These are phyloP conservation scores for Hippocampus mohnikei DNA, from an alignment of 2,113 vertebrate species.

Conservation along the genomic window DNA sequence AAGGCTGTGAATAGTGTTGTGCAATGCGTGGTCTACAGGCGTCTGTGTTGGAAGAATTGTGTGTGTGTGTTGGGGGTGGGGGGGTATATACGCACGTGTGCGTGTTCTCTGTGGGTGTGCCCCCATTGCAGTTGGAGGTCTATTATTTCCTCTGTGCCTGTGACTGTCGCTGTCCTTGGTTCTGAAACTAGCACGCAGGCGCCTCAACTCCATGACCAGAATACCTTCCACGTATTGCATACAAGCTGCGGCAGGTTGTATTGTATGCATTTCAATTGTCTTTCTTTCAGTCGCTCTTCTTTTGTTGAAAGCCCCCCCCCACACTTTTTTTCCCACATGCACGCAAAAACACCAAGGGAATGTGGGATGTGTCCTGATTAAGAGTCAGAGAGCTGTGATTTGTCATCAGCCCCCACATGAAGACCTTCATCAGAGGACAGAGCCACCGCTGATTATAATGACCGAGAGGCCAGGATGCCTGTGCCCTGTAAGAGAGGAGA, in stretches of 20 bases:
- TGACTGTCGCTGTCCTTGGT: conserved; percentile 61
- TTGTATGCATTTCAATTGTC: conserved; percentile 3
- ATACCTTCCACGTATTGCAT: conserved; percentile 15
- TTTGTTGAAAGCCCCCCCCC: not conserved
- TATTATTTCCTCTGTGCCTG: conserved; percentile 9
- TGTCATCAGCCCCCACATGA: conserved; percentile 62
- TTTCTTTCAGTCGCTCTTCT: conserved; percentile 1
- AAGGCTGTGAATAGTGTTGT: conserved; percentile 19
- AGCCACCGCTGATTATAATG: conserved; percentile 62
- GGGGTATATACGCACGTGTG: not conserved
- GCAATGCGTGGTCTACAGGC: conserved; percentile 3
- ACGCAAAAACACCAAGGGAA: conserved; percentile 18
- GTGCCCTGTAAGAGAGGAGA: not conserved
- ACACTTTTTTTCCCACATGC: not conserved
- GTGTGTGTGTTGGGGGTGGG: not conserved
- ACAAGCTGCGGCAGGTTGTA: not conserved
- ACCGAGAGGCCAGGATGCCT: conserved; percentile 26
- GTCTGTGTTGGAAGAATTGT: conserved; percentile 1
- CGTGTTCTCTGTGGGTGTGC: conserved; percentile 5
- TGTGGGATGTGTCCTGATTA: conserved; percentile 53
- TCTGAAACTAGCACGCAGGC: conserved; percentile 35
- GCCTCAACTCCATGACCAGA: conserved; percentile 14
- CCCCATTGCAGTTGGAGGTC: conserved; percentile 21
- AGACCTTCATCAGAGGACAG: conserved; percentile 68
- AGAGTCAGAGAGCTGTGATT: conserved; percentile 61